Evolutionary conservation across 2,797 vertebrate species (phyloP), one percentile per base, ranked within the genome.

Genomic region (Gambusia yucatana): DNA sequence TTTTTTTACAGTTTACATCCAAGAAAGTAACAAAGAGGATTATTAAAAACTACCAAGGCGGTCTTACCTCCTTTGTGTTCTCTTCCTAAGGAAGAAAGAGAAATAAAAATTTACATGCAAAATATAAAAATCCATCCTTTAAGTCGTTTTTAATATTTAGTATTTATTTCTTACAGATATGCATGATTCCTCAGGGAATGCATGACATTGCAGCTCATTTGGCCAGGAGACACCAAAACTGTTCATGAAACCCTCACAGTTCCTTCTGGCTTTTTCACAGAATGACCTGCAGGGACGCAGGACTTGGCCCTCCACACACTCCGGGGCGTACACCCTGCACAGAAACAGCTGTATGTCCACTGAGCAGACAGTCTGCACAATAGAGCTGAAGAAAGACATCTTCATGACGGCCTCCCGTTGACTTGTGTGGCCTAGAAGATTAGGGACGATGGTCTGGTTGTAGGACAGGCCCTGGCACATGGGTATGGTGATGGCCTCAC

Each of bases 311-410:
- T 73, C 84, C 71, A 76, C 80, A 20, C 94, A 95, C 65, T 78
- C 59, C 13, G 94, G 94, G 77, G 89, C 86, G 75, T 94, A 95
- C 44, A 92, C 92, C 6, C 79, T 80, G 3, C 94, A 95, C 59
- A 95, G 63, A 76, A 95, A 94, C 67, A 86, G 1, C 10, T 87
- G 92, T 0, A 92, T 91, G 80, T 94, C 91, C 25, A 47, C 75
- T 0, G 82, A 72, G 78, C 93, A 95, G 67, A 88, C 17, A 0
- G 78, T 72, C 33, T 93, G 77, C 65, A 87, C 88, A 1, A 95
- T 78, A 0, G 91, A 88, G 88, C 89, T 87, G 82, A 93, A 91
- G 0, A 94, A 93, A 69, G 91, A 91, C 92, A 94, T 94, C 82
- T 89, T 90, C 0, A n/a, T 16, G 0, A 85, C 74, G 0, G 93